A percentile compares a stretch with the other conserved stretches of the same genome.
Evolutionary conservation across 2,113 vertebrate species (phyloP).

Genomic region (Amblyopsis rosae): DNA sequence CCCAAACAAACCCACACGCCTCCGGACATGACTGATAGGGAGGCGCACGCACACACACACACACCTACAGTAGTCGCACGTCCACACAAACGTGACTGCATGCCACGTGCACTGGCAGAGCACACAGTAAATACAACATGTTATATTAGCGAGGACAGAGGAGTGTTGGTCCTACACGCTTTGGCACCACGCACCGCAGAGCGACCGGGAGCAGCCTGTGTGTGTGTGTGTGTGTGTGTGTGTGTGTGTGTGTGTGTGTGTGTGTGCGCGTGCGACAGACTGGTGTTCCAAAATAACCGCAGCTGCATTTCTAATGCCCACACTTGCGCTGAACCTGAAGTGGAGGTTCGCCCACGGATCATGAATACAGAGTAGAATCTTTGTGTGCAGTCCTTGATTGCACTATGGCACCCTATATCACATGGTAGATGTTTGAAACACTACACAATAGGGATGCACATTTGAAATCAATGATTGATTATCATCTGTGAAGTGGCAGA

Average conservation of each 20-base stretch:
- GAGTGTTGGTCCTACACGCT: constrained; percentile 25
- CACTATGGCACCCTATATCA: too few relatives aligned
- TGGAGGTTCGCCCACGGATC: neutral
- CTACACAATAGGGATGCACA: too few relatives aligned
- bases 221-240: constrained; percentile 29
- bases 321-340: constrained; percentile 57
- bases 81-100: too few relatives aligned
- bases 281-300: constrained; percentile 67
- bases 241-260: constrained; percentile 37
- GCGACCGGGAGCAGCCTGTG: constrained; percentile 24
- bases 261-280: constrained; percentile 28
- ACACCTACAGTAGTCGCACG: neutral
- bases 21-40: constrained; percentile 15
- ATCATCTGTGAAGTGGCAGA: too few relatives aligned
- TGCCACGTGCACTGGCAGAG: too few relatives aligned
- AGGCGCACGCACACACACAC: constrained; percentile 18
- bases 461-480: too few relatives aligned
- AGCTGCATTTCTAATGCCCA: constrained; percentile 60
- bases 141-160: constrained; percentile 38
- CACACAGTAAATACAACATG: neutral
- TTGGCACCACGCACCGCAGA: constrained; percentile 28
- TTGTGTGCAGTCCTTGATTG: neutral
- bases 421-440: too few relatives aligned
- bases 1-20: constrained; percentile 46
- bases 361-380: neutral